Percentiles rank a stretch among this genome's conserved stretches.
phyloP scores from a whole-genome alignment of 2,888 invertebrate genomes.

The Frankliniella fusca region DNA sequence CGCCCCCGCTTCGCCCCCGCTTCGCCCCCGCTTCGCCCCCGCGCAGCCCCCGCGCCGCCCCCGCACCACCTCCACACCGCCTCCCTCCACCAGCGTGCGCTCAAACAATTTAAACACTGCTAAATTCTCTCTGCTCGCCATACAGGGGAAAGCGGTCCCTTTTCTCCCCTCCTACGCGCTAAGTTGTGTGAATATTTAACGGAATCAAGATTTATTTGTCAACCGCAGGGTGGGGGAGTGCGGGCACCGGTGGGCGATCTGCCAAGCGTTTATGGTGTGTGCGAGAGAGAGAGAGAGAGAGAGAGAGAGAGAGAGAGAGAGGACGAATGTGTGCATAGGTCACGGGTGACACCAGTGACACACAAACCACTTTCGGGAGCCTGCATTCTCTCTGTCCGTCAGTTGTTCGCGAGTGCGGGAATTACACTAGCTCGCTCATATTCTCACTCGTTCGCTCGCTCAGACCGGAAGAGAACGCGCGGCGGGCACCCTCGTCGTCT shows the following conservation, averaged over 20 bases:
- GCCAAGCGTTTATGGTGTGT: not conserved
- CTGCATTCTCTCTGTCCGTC: too few relatives aligned
- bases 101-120: slow-evolving; percentile 18
- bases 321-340: too few relatives aligned
- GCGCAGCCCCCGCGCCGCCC: not conserved
- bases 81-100: not conserved
- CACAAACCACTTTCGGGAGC: too few relatives aligned
- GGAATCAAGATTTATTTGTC: slow-evolving; percentile 18
- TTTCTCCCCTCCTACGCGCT: not conserved
- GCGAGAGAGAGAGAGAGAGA: too few relatives aligned
- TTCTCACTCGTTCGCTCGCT: too few relatives aligned
- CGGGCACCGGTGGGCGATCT: not conserved
- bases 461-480: too few relatives aligned
- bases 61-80: not conserved
- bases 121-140: not conserved
- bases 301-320: too few relatives aligned
- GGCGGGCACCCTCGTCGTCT: too few relatives aligned
- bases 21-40: not conserved
- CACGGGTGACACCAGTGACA: too few relatives aligned
- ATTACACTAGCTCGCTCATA: too few relatives aligned
- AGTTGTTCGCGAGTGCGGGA: too few relatives aligned
- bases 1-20: too few relatives aligned
- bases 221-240: not conserved
- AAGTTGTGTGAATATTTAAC: slow-evolving; percentile 26
- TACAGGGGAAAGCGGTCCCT: not conserved